These are phyloP conservation scores for Pungitius pungitius DNA, from an alignment of 2,113 vertebrate genomes.

Conservation along the genomic window DNA sequence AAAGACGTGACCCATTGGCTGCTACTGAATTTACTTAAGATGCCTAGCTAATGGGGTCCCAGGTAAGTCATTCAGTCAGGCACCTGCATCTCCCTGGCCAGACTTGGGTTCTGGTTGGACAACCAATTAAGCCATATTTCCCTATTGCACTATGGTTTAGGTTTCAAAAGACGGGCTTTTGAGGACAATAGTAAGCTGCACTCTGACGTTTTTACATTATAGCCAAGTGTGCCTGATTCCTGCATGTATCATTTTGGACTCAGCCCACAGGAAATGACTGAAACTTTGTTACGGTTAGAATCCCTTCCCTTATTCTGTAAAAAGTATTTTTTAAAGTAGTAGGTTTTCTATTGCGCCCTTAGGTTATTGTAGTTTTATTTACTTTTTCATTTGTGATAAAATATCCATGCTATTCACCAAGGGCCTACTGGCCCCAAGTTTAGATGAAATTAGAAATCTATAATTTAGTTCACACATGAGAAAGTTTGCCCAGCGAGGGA, in stretches of 20 bases:
- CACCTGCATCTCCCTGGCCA: background rate
- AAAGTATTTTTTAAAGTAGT: constrained; percentile 28
- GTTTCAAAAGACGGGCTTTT: constrained; percentile 30
- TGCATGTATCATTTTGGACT: constrained; percentile 54
- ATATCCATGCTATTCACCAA: constrained; percentile 81
- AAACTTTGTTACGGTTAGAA: constrained; percentile 70
- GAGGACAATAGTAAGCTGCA: constrained; percentile 41
- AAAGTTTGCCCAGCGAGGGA: constrained; percentile 73
- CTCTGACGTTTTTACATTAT: constrained; percentile 55
- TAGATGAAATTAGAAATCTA: constrained; percentile 85
- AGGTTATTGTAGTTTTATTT: constrained; percentile 79
- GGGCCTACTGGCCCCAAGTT: constrained; percentile 78
- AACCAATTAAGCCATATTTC: constrained; percentile 2
- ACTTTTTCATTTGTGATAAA: constrained; percentile 80
- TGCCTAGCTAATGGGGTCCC: constrained; percentile 25
- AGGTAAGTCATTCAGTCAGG: constrained; percentile 52
- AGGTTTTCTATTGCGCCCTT: constrained; percentile 46
- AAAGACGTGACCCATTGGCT: constrained; percentile 55
- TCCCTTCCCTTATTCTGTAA: constrained; percentile 65
- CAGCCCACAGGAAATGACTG: constrained; percentile 62
- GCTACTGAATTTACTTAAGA: constrained; percentile 25
- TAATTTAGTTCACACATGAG: constrained; percentile 83
- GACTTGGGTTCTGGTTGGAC: constrained; percentile 12
- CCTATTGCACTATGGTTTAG: background rate
- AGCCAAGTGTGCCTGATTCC: constrained; percentile 43